phyloP scores from a whole-genome alignment of 2,113 vertebrate species.

The Tragulus kanchil region DNA sequence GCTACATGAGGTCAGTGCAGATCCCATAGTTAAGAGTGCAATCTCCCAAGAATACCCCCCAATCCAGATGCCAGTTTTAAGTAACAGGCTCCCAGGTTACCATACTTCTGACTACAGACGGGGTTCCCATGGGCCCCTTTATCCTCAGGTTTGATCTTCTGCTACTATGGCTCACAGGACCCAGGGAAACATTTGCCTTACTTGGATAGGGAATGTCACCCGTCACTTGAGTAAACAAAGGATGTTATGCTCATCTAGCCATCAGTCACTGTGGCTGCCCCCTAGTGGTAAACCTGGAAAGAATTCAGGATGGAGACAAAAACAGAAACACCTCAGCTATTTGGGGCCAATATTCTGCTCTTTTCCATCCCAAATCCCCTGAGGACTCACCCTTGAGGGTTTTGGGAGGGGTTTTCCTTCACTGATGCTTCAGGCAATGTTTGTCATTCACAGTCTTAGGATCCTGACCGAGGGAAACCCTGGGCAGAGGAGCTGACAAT shows the following conservation, averaged over 20 bases:
- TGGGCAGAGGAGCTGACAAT: not conserved
- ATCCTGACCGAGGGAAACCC: not conserved
- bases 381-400: not conserved
- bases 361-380: not conserved
- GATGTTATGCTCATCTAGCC: not conserved
- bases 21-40: not conserved
- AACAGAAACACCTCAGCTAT: not conserved
- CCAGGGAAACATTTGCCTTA: not conserved
- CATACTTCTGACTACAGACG: not conserved
- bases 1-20: not conserved
- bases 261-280: not conserved
- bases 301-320: not conserved
- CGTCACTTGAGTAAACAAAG: not conserved
- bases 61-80: not conserved
- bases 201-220: not conserved
- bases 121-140: not conserved
- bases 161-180: not conserved
- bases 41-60: not conserved
- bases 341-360: not conserved
- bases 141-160: not conserved
- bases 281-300: not conserved
- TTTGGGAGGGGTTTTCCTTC: not conserved
- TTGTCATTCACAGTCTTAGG: not conserved
- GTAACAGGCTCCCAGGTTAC: not conserved
- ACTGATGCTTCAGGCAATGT: not conserved